Evolutionary conservation across 2,888 invertebrate genomes (phyloP).

Genomic region (Tipula unca): DNA sequence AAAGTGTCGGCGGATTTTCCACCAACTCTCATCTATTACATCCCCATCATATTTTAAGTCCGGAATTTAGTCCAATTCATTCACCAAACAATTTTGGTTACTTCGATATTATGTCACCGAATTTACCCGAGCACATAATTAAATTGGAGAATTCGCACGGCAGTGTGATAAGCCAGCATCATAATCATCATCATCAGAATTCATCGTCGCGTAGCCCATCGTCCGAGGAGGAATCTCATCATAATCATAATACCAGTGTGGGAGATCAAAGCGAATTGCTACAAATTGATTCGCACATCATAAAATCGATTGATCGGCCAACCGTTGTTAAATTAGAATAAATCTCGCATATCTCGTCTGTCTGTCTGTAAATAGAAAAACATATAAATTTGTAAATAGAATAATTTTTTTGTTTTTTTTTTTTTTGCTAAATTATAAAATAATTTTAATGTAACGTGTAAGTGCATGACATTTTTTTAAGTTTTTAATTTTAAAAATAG

Average conservation of each 20-base stretch:
- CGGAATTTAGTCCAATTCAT: slow-evolving; percentile 28
- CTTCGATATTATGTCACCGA: slow-evolving; percentile 26
- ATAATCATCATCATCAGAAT: slow-evolving; percentile 28
- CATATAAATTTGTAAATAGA: neutral
- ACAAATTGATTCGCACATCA: slow-evolving; percentile 20
- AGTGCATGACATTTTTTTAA: neutral
- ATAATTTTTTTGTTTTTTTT: neutral
- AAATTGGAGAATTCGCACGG: slow-evolving; percentile 27
- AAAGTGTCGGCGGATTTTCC: neutral
- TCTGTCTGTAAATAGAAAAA: neutral
- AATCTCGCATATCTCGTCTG: neutral
- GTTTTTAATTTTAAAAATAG: neutral
- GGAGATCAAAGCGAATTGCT: neutral
- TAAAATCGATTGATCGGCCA: slow-evolving; percentile 33
- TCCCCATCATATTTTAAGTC: slow-evolving; percentile 19
- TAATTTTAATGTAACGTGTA: neutral
- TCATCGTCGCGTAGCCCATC: slow-evolving; percentile 33
- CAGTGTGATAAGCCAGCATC: neutral
- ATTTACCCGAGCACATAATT: slow-evolving; percentile 28
- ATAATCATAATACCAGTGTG: slow-evolving; percentile 27
- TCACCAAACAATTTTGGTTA: slow-evolving; percentile 27
- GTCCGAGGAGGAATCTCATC: slow-evolving; percentile 29
- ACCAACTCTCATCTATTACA: neutral
- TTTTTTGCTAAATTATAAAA: neutral
- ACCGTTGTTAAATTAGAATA: slow-evolving; percentile 40